Percentiles rank a stretch among this genome's conserved stretches.
Evolutionary conservation across 1,140 invertebrate species (phyloP).

Genomic region (Samia ricini): DNA sequence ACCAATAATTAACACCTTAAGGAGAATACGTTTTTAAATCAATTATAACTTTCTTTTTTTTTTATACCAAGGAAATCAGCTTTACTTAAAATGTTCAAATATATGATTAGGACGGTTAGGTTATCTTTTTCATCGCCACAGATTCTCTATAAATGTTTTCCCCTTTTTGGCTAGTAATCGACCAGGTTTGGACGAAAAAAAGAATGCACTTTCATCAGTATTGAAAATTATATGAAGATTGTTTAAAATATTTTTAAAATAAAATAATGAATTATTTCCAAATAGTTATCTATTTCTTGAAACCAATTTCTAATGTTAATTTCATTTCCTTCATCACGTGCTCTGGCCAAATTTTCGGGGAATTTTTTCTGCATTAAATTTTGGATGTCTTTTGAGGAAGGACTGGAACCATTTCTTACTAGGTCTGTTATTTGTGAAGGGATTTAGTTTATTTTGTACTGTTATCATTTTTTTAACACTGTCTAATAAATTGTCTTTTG

Average conservation of each 20-base stretch:
- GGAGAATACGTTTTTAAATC: no score
- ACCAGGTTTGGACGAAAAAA: slow-evolving; percentile 38
- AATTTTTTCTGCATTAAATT: slow-evolving; percentile 32
- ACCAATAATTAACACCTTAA: no score
- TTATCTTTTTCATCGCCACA: slow-evolving; percentile 29
- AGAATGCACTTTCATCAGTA: slow-evolving; percentile 54
- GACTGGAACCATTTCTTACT: slow-evolving; percentile 51
- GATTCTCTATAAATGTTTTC: slow-evolving; percentile 30
- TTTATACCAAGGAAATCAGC: no score
- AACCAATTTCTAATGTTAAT: slow-evolving; percentile 35
- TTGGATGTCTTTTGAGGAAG: slow-evolving; percentile 52
- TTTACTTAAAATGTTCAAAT: no score
- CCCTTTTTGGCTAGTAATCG: slow-evolving; percentile 37
- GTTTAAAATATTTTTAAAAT: slow-evolving; percentile 34
- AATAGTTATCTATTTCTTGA: slow-evolving; percentile 32
- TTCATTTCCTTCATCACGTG: slow-evolving; percentile 38
- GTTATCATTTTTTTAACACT: slow-evolving; percentile 53
- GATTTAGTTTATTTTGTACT: slow-evolving; percentile 31
- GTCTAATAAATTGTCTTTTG: slow-evolving; percentile 43
- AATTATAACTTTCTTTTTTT: no score
- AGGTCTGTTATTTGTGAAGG: slow-evolving; percentile 38
- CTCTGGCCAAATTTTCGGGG: slow-evolving; percentile 42
- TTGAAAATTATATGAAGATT: slow-evolving; percentile 47
- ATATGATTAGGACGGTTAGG: slow-evolving; percentile 18
- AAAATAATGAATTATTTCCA: slow-evolving; percentile 24